Conservation (phyloP, 2,797 vertebrate species). For the Lateolabrax maculatus region DNA sequence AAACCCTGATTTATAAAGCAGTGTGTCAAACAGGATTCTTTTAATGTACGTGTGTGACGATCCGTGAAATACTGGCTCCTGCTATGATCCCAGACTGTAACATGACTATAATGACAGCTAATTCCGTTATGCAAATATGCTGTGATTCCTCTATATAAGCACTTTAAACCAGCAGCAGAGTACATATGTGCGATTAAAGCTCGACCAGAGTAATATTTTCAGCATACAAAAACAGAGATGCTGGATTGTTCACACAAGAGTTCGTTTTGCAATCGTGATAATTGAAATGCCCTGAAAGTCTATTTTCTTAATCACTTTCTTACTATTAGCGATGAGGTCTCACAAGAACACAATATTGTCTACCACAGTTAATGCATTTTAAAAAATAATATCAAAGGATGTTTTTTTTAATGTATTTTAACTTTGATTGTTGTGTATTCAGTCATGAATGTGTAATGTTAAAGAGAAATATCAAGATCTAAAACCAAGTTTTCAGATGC, state of each 20-base stretch:
- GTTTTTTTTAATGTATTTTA: background rate
- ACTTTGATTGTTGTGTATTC: background rate
- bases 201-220: background rate
- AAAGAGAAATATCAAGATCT: background rate
- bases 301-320: background rate
- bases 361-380: background rate
- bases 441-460: background rate
- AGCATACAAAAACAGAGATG: background rate
- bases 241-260: background rate
- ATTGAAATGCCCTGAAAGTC: background rate
- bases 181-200: conserved; percentile 4
- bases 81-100: conserved; percentile 27
- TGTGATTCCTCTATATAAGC: conserved; percentile 10
- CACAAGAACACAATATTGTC: too few species aligned
- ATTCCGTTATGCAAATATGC: conserved; percentile 30
- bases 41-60: conserved; percentile 27
- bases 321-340: background rate
- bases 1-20: conserved; percentile 28
- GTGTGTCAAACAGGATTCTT: conserved; percentile 44
- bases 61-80: conserved; percentile 20
- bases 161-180: conserved; percentile 4
- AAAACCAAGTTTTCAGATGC: background rate
- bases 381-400: background rate
- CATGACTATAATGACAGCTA: conserved; percentile 34
- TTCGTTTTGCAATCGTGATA: background rate